These are phyloP conservation scores for Apis florea DNA, from an alignment of 1,140 invertebrate species.

Conservation along the genomic window DNA sequence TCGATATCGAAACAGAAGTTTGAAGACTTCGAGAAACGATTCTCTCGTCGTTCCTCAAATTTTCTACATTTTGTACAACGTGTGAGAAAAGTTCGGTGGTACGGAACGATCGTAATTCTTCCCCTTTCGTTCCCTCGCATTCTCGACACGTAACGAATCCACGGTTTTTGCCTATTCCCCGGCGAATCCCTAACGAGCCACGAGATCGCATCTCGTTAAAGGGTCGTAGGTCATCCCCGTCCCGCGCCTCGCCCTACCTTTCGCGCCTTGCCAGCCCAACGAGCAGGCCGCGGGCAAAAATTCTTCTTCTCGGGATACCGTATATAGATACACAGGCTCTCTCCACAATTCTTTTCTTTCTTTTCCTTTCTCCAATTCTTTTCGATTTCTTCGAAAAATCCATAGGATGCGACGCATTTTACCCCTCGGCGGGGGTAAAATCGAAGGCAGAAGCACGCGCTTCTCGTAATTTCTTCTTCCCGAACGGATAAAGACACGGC, in stretches of 20 bases:
- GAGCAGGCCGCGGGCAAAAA: not conserved
- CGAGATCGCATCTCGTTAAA: slow-evolving; percentile 53
- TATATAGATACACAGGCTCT: not conserved
- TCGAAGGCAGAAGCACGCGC: not conserved
- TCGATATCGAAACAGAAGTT: no score
- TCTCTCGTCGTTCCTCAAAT: no score
- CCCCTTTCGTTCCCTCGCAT: slow-evolving; percentile 21
- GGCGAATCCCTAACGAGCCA: slow-evolving; percentile 22
- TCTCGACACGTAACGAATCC: slow-evolving; percentile 42
- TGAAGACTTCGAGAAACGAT: no score
- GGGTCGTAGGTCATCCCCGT: slow-evolving; percentile 18
- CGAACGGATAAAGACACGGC: slow-evolving; percentile 12
- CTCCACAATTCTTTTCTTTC: no score
- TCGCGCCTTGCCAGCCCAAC: not conserved
- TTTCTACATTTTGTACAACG: no score
- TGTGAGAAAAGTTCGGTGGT: no score
- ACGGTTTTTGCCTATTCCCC: slow-evolving; percentile 26
- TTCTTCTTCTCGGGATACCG: no score
- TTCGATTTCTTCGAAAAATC: no score
- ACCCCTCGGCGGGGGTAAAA: not conserved
- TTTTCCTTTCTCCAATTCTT: no score
- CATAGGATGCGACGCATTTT: no score
- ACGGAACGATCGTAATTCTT: not conserved
- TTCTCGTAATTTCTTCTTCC: slow-evolving; percentile 19
- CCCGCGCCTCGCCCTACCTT: not conserved